Evolutionary conservation across 2,113 vertebrate species (phyloP).

Genomic region (Kryptolebias marmoratus): DNA sequence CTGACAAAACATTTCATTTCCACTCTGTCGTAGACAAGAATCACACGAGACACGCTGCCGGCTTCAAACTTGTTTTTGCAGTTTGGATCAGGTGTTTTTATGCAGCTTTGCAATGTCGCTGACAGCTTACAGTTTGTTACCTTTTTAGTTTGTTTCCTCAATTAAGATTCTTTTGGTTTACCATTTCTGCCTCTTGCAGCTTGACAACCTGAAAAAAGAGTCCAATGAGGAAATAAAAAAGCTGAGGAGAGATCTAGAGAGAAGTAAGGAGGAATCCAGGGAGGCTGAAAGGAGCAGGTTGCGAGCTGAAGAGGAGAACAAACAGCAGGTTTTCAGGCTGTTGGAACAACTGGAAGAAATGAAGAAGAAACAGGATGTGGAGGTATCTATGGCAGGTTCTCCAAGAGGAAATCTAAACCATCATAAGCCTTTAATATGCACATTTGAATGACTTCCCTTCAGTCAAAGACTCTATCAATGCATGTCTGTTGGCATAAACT

Average conservation of each 20-base stretch:
- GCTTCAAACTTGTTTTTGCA: slow-evolving; percentile 22
- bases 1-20: slow-evolving; percentile 56
- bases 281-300: slow-evolving; percentile 55
- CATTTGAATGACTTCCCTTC: slow-evolving; percentile 16
- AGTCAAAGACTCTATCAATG: not conserved
- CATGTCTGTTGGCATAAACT: slow-evolving; percentile 10
- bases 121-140: not conserved
- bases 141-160: not conserved
- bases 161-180: slow-evolving; percentile 1
- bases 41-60: slow-evolving; percentile 26
- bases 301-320: slow-evolving; percentile 60
- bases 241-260: slow-evolving; percentile 58
- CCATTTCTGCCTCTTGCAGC: slow-evolving; percentile 45
- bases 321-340: slow-evolving; percentile 52
- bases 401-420: slow-evolving; percentile 3
- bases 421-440: slow-evolving; percentile 14
- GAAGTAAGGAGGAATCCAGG: slow-evolving; percentile 52
- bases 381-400: slow-evolving; percentile 58
- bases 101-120: slow-evolving; percentile 9
- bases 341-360: slow-evolving; percentile 57
- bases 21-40: slow-evolving; percentile 9
- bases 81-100: slow-evolving; percentile 14
- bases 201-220: slow-evolving; percentile 61
- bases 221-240: slow-evolving; percentile 60
- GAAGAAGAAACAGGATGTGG: slow-evolving; percentile 51